Evolutionary conservation across 2,797 vertebrate genomes (phyloP), one percentile per base, ranked within the genome.

Genomic region (Poeciliopsis presidionis): DNA sequence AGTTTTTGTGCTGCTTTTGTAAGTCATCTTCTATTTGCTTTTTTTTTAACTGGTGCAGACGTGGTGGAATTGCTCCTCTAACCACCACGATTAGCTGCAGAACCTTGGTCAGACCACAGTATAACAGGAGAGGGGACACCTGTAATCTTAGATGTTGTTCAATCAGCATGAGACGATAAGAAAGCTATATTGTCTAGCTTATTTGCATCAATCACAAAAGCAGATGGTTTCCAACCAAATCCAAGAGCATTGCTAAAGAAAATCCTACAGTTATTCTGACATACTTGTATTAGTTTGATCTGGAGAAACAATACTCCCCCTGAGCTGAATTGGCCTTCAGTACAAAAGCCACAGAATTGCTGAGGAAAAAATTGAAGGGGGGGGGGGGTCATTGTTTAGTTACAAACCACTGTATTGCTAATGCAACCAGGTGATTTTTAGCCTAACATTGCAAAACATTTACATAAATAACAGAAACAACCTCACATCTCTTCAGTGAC

Each of bases 311-410:
- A 87, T 82, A 81, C 61, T 75, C 74, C 28, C 87, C 9, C 78
- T 92, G 83, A 79, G 71, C 63, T 63, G 47, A 81, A 84, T 81
- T 76, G 83, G 77, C 82, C 69, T 75, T 1, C 79, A 61, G 80
- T 63, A 75, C 78, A 83, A 90, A 82, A 63, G 74, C 71, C 67
- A 18, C 33, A 74, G 47, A 73, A 78, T 81, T 78, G 78, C 49
- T 79, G 80, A 74, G 53, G 72, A 84, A 86, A 86, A 90, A 88
- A 90, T 87, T 77, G 81, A 30, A n/a, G n/a, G n/a, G 30, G 30
- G 30, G 76, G 76, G 93, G 91, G 92, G 87, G 83, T 94, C 90
- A 90, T 85, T 12, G 43, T 89, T 90, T 91, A 88, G 87, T 90
- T 83, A 75, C 74, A 20, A 77, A 82, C 87, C 85, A 84, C 84